Percentiles rank a stretch among this genome's conserved stretches.
Evolutionary conservation across 2,113 vertebrate species (phyloP).

Genomic region (Emydocephalus ijimae): DNA sequence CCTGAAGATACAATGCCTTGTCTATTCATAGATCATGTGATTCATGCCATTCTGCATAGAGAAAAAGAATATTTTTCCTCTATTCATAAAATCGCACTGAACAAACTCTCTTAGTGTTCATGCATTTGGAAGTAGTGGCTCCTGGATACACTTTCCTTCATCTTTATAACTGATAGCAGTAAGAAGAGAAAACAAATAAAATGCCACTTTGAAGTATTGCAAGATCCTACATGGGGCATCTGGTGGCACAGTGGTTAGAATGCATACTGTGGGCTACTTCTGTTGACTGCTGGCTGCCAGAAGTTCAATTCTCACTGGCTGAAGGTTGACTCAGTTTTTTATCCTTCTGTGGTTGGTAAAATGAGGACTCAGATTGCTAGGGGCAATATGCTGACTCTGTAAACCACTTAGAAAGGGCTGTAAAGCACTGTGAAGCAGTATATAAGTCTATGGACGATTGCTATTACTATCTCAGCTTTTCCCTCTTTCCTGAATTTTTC

Average conservation of each 20-base stretch:
- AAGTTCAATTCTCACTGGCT: background rate
- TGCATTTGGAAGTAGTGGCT: background rate
- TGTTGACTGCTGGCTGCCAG: background rate
- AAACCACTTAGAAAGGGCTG: background rate
- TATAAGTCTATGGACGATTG: background rate
- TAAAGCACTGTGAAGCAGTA: background rate
- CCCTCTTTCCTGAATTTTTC: background rate
- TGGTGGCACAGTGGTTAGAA: background rate
- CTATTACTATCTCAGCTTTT: background rate
- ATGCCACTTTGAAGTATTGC: background rate
- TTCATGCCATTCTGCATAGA: background rate
- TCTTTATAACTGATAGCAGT: background rate
- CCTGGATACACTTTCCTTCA: background rate
- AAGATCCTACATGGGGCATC: background rate
- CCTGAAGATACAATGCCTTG: background rate
- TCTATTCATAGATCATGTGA: background rate
- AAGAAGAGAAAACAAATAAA: background rate
- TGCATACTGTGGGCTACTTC: background rate
- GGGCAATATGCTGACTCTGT: background rate
- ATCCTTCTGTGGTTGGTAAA: background rate
- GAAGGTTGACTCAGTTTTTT: background rate
- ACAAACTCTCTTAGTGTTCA: background rate
- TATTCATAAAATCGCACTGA: background rate
- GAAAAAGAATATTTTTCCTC: background rate
- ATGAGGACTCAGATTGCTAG: background rate